Base-by-base conservation (phyloP, 2,113 vertebrate species). In the Etheostoma spectabile region DNA sequence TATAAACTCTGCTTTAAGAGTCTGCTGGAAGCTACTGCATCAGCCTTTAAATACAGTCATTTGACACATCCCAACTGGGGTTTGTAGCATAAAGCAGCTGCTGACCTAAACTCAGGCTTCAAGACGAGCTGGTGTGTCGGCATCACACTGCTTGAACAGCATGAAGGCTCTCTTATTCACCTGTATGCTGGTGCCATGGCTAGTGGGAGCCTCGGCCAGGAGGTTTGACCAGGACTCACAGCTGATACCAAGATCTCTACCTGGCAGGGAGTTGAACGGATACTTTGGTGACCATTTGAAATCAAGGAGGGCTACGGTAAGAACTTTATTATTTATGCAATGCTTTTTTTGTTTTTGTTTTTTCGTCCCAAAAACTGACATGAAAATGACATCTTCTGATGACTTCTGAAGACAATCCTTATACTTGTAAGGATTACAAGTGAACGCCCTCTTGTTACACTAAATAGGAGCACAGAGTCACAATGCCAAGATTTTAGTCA, bases 31-130 rank as follows among this genome's bases (percentile, higher is more conserved):
- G 95, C 95, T 95, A 94, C 92, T 95, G 87, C 93, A 95, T 94
- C 94, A 97, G 96, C 95, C 96, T 98, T 98, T 97, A 97, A 98
- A 97, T 97, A 96, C 96, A 96, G 96, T 86, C 86, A 96, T 97
- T 96, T 96, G 95, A 97, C 92, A 84, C 95, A 95, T 91, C 85
- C 86, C 79, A 74, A 67, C 93, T 88, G 93, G 94, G 87, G 82
- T 94, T 95, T 88, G 84, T 75, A 92, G 79, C 85, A 87, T 87
- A 74, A 74, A 83, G 61, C 69, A 84, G 78, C 86, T 81, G 83
- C 88, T 74, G 81, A 89, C 79, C 84, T 76, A 74, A 64, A 86
- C 80, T 63, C 59, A 65, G 70, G 68, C 62, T 84, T 76, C 53
- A 30, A 87, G 77, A 61, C 27, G 2, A 74, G 56, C 78, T 88